Conservation (phyloP, 2,113 vertebrate genomes). For the Odocoileus virginianus region DNA sequence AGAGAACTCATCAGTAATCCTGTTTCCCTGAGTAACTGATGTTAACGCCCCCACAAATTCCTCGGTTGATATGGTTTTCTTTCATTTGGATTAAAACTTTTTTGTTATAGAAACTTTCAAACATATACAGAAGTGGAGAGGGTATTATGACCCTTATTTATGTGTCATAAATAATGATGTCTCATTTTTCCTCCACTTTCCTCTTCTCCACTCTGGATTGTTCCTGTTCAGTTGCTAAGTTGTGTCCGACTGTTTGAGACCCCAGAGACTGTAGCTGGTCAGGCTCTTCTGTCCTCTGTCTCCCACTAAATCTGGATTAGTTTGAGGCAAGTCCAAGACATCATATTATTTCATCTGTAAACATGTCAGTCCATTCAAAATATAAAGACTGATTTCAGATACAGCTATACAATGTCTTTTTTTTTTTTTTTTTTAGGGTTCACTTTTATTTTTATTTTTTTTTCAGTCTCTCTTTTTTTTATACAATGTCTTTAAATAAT, state of each 20-base stretch:
- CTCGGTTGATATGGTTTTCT: not conserved
- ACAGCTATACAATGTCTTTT: not conserved
- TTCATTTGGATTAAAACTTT: not conserved
- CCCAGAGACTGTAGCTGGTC: not conserved
- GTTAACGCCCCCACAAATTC: not conserved
- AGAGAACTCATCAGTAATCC: not conserved
- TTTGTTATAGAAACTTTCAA: not conserved
- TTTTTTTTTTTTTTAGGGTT: not conserved
- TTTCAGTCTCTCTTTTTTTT: too few relatives aligned
- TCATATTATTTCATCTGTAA: not conserved
- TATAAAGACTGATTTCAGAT: not conserved
- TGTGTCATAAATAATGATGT: not conserved
- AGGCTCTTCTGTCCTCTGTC: not conserved
- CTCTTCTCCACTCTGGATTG: not conserved
- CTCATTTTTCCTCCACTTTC: not conserved
- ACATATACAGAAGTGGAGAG: not conserved
- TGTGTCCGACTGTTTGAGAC: rapidly evolving
- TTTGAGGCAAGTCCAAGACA: not conserved
- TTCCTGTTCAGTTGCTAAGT: not conserved
- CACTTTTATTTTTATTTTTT: too few relatives aligned
- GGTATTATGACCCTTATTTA: not conserved
- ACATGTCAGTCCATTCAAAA: not conserved
- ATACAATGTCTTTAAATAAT: not conserved
- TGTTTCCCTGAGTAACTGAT: not conserved
- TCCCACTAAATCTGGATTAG: not conserved